Evolutionary conservation across 2,797 vertebrate species (phyloP).

Genomic region (Sebastolobus altivelis): DNA sequence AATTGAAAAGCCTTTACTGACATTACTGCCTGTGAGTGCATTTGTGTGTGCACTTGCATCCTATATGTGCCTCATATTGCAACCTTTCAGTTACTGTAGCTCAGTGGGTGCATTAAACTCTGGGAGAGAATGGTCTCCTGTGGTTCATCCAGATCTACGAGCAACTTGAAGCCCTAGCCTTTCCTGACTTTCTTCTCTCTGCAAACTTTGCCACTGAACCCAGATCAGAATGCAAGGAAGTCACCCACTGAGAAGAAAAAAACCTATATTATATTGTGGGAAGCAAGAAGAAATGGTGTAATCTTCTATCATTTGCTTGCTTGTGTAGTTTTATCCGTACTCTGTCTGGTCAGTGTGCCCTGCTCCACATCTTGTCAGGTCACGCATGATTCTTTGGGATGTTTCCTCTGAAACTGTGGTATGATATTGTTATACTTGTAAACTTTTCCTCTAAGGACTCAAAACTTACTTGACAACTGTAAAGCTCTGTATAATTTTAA

Average conservation of each 20-base stretch:
- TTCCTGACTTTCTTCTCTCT: conserved; percentile 1
- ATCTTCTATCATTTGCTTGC: neutral
- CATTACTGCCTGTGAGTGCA: conserved; percentile 11
- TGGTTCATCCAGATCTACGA: conserved; percentile 40
- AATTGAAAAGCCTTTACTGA: neutral
- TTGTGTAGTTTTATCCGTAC: neutral
- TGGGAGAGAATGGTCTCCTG: conserved; percentile 34
- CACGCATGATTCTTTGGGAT: too few relatives aligned
- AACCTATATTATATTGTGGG: neutral
- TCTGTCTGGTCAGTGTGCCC: too few relatives aligned
- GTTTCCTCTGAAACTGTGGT: neutral
- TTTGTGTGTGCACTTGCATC: conserved; percentile 24
- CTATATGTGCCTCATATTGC: conserved; percentile 25
- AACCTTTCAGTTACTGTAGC: conserved; percentile 35
- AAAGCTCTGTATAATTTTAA: neutral
- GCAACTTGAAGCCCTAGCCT: conserved; percentile 6
- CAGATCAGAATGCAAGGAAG: conserved; percentile 3
- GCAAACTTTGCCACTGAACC: neutral
- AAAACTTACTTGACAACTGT: neutral
- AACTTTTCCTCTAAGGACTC: neutral
- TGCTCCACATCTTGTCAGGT: neutral
- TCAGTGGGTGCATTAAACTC: conserved; percentile 54
- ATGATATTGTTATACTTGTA: too few relatives aligned
- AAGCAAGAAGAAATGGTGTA: neutral
- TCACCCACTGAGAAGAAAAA: neutral